Conservation (phyloP, 2,797 vertebrate genomes). For the Stomatorhinus walkeri region DNA sequence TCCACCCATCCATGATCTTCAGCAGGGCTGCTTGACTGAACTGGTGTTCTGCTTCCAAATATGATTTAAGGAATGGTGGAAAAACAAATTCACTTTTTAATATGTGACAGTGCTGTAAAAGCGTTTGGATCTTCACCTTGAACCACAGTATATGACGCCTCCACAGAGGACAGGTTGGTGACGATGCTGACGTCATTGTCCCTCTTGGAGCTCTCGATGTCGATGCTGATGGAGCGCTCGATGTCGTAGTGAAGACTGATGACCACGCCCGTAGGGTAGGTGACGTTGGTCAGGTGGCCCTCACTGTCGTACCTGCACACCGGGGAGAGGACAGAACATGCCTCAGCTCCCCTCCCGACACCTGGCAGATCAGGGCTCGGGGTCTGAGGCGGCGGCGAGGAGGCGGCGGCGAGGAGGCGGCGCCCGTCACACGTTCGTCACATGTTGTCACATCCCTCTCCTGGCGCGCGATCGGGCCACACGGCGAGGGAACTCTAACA, state of each 20-base stretch:
- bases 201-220: conserved; percentile 81
- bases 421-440: neutral
- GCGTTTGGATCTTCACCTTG: conserved; percentile 59
- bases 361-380: neutral
- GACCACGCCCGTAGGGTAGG: conserved; percentile 78
- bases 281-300: conserved; percentile 79
- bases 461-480: neutral
- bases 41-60: neutral
- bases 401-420: neutral
- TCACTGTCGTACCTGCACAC: conserved; percentile 75
- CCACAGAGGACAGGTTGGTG: conserved; percentile 80
- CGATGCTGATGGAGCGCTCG: conserved; percentile 79
- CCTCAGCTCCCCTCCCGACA: neutral
- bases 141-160: conserved; percentile 81
- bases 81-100: neutral
- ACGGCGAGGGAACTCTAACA: neutral
- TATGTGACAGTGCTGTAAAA: neutral
- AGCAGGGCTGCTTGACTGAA: neutral
- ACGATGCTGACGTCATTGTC: conserved; percentile 81
- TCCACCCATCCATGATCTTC: neutral
- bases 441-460: neutral
- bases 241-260: conserved; percentile 79
- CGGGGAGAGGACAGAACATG: neutral
- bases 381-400: neutral
- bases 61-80: neutral